Evolutionary conservation across 2,797 vertebrate species (phyloP).

Genomic region (Amblyopsis hoosieri): DNA sequence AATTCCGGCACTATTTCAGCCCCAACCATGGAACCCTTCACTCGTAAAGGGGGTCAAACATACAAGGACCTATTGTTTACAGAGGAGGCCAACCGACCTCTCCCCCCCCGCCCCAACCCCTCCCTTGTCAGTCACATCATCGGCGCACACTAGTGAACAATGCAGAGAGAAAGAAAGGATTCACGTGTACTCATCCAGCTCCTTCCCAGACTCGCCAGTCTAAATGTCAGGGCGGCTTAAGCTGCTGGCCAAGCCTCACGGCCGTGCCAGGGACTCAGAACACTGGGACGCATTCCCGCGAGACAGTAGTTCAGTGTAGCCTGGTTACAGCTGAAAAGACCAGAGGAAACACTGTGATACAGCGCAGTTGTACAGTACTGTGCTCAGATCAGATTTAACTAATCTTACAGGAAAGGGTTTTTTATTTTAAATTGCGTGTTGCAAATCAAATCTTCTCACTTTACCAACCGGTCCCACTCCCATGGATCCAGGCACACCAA

Average conservation of each 20-base stretch:
- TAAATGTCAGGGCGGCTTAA: slow-evolving; percentile 66
- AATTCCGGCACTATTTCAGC: slow-evolving; percentile 55
- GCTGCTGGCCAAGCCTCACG: slow-evolving; percentile 23
- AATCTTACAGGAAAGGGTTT: neutral
- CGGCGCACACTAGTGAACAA: slow-evolving; percentile 60
- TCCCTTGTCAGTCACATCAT: slow-evolving; percentile 61
- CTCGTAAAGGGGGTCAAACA: slow-evolving; percentile 67
- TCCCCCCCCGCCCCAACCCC: slow-evolving; percentile 42
- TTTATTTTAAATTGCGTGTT: neutral
- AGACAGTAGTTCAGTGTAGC: slow-evolving; percentile 4
- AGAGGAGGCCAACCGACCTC: slow-evolving; percentile 67
- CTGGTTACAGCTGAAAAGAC: slow-evolving; percentile 15
- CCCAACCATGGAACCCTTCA: slow-evolving; percentile 53
- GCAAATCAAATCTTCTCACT: slow-evolving; percentile 29
- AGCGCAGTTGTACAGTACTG: slow-evolving; percentile 25
- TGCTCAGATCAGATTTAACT: neutral
- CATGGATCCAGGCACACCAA: slow-evolving; percentile 36
- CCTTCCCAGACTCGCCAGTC: slow-evolving; percentile 61
- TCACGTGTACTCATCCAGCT: slow-evolving; percentile 18
- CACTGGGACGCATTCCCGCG: neutral
- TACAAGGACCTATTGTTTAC: slow-evolving; percentile 79
- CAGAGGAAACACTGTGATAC: neutral
- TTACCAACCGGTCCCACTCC: slow-evolving; percentile 22
- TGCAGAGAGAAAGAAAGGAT: slow-evolving; percentile 51
- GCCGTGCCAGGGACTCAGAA: slow-evolving; percentile 37